Base-by-base conservation (phyloP, 2,113 vertebrate species). In the Pseudorasbora parva region DNA sequence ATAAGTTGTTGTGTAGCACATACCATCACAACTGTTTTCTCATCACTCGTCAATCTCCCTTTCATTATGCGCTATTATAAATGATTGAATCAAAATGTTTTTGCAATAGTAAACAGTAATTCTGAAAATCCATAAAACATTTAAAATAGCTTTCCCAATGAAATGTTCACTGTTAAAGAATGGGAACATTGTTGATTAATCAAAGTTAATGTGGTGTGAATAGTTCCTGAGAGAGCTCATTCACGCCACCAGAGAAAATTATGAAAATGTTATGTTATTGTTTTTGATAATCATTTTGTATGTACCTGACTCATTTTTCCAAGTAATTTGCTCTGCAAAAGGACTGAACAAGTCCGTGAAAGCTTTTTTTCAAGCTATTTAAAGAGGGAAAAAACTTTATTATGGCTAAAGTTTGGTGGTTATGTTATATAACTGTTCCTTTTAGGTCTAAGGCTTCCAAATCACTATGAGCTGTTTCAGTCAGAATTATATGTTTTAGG, bases 151-250 rank as follows among this genome's bases (percentile, higher is more conserved):
- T 77, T 59, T 77, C 33, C 21, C 14, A 77, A 78, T 25, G 7
- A 78, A 43, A 59, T 25, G 33, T 43, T 56, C n/a, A 27, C 25
- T 60, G 8, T 60, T 60, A 43, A 78, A 78, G 21, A 78, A 60
- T 17, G n/a, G 56, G n/a, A 41, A 60, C 56, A 57, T 56, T 57
- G 30, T 33, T 57, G 2, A 57, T 77, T 11, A 59, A 59, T 33
- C 27, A 54, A 51, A 54, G 49, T 43, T 78, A 78, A 60, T 45
- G 75, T 78, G 75, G 21, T 45, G 41, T 4, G 11, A 72, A 72
- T 11, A 45, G 21, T 72, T 43, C n/a, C 19, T 60, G 12, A 17
- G 37, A 60, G 37, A 60, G 37, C 33, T 60, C 12, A 78, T 25
- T 17, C 33, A 45, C 0, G n/a, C n/a, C 21, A 25, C 33, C 56